These are phyloP conservation scores for Apeira syringaria DNA, from an alignment of 2,888 invertebrate genomes.

Conservation along the genomic window DNA sequence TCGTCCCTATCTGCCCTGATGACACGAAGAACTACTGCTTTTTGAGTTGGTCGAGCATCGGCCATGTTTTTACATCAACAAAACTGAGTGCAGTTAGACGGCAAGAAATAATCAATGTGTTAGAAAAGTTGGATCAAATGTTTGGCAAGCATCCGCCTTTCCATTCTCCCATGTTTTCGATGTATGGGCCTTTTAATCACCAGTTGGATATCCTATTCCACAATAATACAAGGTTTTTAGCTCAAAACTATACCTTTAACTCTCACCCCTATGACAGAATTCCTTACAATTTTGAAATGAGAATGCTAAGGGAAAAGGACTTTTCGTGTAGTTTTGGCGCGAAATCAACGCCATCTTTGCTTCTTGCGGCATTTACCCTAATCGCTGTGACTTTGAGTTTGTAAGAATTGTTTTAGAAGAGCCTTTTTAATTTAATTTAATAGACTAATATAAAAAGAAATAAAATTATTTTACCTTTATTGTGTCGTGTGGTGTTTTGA, in stretches of 20 bases:
- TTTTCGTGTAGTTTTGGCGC: constrained; percentile 45
- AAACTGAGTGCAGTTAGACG: constrained; percentile 80
- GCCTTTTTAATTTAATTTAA: too few relatives aligned
- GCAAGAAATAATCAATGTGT: constrained; percentile 88
- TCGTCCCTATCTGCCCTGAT: constrained; percentile 84
- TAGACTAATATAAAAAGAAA: too few relatives aligned
- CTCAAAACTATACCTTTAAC: constrained; percentile 49
- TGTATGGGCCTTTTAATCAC: constrained; percentile 88
- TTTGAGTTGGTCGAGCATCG: constrained; percentile 87
- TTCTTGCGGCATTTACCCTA: constrained; percentile 47
- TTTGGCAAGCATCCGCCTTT: constrained; percentile 85
- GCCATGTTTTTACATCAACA: constrained; percentile 86
- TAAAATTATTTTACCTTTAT: too few relatives aligned
- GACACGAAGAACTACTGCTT: constrained; percentile 80
- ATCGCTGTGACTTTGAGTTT: constrained; percentile 32
- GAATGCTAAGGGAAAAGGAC: constrained; percentile 45
- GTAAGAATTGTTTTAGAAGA: too few relatives aligned
- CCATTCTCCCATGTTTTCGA: constrained; percentile 85
- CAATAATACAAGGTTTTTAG: constrained; percentile 73
- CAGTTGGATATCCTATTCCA: constrained; percentile 86
- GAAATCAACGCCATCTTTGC: constrained; percentile 40
- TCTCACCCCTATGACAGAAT: constrained; percentile 62
- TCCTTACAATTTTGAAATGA: constrained; percentile 66
- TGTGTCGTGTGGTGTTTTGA: too few relatives aligned
- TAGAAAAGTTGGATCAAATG: constrained; percentile 87